Percentiles rank a stretch among this genome's conserved stretches.
phyloP scores from a whole-genome alignment of 1,140 invertebrate species.

The Magallana ariakensis region DNA sequence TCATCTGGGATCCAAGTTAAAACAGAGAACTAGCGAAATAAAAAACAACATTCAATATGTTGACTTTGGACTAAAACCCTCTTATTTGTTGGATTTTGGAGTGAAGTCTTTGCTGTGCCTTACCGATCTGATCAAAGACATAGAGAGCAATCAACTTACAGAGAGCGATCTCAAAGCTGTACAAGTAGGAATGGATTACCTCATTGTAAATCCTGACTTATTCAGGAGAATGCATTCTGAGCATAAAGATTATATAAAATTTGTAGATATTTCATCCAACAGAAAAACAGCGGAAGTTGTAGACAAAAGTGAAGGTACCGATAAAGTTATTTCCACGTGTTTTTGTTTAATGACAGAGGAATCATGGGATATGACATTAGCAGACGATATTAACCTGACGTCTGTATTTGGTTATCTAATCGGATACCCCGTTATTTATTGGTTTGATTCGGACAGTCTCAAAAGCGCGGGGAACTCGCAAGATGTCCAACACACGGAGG shows the following conservation, averaged over 20 bases:
- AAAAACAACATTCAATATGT: neutral
- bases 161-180: neutral
- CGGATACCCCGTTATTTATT: conserved; percentile 13
- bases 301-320: neutral
- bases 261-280: conserved; percentile 13
- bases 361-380: neutral
- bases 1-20: neutral
- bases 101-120: neutral
- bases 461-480: neutral
- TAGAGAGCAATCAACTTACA: neutral
- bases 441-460: conserved; percentile 11
- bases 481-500: neutral
- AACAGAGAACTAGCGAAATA: neutral
- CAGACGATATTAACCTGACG: neutral
- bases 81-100: conserved; percentile 14
- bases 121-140: neutral
- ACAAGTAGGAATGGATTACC: neutral
- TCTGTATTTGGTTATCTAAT: neutral
- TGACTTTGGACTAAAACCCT: neutral
- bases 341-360: neutral
- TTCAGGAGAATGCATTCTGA: neutral
- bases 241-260: neutral
- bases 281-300: neutral
- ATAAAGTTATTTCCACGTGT: neutral
- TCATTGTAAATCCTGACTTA: neutral